Evolutionary conservation across 2,113 vertebrate genomes (phyloP).

Genomic region (Pedetes capensis): DNA sequence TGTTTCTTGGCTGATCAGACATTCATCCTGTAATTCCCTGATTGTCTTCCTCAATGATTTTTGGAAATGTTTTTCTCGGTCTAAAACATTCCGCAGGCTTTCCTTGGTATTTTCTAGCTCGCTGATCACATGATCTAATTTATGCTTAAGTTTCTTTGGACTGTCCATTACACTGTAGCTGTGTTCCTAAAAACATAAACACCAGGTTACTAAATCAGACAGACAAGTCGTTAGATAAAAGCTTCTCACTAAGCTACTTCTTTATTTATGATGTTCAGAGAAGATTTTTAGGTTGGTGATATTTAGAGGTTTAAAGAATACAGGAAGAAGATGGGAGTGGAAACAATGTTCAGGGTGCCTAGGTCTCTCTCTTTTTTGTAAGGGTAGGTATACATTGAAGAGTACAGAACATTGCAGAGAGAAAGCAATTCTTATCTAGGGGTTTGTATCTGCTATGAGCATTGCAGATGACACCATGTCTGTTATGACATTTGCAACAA

Average conservation of each 20-base stretch:
- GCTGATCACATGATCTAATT: conserved; percentile 74
- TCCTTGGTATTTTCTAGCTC: conserved; percentile 74
- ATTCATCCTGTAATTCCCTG: conserved; percentile 70
- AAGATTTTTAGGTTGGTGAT: not conserved
- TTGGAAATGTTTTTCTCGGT: conserved; percentile 69
- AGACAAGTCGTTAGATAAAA: not conserved
- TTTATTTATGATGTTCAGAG: not conserved
- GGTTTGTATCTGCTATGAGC: not conserved
- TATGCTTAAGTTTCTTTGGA: conserved; percentile 76
- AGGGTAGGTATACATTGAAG: not conserved
- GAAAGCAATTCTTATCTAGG: not conserved
- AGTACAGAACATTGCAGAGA: not conserved
- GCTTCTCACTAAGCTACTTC: not conserved
- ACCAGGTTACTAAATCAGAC: conserved; percentile 35
- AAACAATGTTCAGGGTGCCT: not conserved
- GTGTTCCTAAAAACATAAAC: conserved; percentile 75
- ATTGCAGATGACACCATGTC: not conserved
- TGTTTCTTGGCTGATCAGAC: conserved; percentile 75
- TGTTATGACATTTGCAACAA: not conserved
- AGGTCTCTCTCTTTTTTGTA: not conserved
- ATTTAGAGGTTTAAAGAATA: not conserved
- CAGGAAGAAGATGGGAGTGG: not conserved
- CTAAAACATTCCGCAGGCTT: conserved; percentile 69
- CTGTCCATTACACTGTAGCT: conserved; percentile 80
- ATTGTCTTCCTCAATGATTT: conserved; percentile 70